These are phyloP conservation scores for Narcine bancroftii DNA, from an alignment of 2,113 vertebrate genomes.

Conservation along the genomic window DNA sequence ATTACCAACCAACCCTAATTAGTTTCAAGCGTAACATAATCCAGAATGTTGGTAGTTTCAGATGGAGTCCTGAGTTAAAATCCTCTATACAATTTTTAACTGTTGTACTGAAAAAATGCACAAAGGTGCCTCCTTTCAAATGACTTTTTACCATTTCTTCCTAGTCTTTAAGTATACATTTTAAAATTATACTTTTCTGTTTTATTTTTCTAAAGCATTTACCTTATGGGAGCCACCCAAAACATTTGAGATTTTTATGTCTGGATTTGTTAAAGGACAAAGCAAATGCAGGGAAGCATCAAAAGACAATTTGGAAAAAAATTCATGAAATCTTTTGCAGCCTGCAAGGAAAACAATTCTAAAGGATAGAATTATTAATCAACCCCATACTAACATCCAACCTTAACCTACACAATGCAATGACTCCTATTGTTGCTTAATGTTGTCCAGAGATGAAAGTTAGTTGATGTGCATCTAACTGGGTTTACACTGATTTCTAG, in stretches of 20 bases:
- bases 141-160: neutral
- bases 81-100: neutral
- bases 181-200: neutral
- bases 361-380: neutral
- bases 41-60: neutral
- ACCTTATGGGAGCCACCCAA: neutral
- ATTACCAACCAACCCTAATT: neutral
- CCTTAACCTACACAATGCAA: neutral
- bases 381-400: neutral
- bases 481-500: neutral
- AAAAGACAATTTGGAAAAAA: neutral
- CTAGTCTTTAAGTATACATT: neutral
- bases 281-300: neutral
- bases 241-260: too few relatives aligned
- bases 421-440: neutral
- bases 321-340: neutral
- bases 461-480: neutral
- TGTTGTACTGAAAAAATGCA: neutral
- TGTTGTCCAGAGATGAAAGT: neutral
- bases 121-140: neutral
- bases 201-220: neutral
- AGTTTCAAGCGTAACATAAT: neutral
- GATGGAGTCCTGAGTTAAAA: neutral
- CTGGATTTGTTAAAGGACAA: neutral
- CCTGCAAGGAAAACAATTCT: neutral